Percentiles rank a stretch among this genome's conserved stretches.
These are phyloP conservation scores for Pseudomyrmex pallidus DNA, from an alignment of 1,140 invertebrate genomes.

Conservation along the genomic window DNA sequence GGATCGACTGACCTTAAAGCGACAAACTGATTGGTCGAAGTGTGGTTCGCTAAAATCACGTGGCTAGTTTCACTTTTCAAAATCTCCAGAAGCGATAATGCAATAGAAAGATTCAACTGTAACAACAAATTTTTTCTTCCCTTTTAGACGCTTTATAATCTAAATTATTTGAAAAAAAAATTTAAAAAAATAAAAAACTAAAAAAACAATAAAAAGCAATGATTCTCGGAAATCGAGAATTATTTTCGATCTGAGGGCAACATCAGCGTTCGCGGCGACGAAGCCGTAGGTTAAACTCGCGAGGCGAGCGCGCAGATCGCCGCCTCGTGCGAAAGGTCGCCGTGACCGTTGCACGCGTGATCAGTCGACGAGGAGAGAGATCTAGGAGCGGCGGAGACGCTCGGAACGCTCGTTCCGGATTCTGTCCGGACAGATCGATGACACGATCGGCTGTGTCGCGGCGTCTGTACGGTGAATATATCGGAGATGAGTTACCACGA, in stretches of 20 bases:
- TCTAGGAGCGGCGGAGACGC: constrained; percentile 6
- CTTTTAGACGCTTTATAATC: too few species aligned
- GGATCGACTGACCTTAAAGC: too few species aligned
- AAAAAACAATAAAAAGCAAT: too few species aligned
- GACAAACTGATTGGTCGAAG: too few species aligned
- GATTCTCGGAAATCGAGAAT: neutral
- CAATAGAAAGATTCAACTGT: too few species aligned
- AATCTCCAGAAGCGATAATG: too few species aligned
- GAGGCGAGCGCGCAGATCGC: constrained; percentile 4
- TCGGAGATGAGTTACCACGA: neutral
- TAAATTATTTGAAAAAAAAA: too few species aligned
- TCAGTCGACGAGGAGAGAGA: constrained; percentile 11
- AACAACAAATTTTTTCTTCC: too few species aligned
- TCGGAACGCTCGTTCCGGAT: constrained; percentile 32
- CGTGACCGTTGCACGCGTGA: constrained; percentile 48
- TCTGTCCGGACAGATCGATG: constrained; percentile 42
- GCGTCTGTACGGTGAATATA: constrained; percentile 13
- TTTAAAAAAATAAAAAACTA: too few species aligned
- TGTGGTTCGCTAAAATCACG: too few species aligned
- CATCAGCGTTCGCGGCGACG: neutral
- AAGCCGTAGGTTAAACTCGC: constrained; percentile 12
- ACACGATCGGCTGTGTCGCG: constrained; percentile 34
- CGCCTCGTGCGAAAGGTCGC: constrained; percentile 33
- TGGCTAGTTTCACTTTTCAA: too few species aligned
- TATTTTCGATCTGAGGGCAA: constrained; percentile 41